Percentiles rank a stretch among this genome's conserved stretches.
These are phyloP conservation scores for fruit fly (Drosophila melanogaster) DNA, from an alignment of 1,140 invertebrate genomes.

Conservation along the genomic window DNA sequence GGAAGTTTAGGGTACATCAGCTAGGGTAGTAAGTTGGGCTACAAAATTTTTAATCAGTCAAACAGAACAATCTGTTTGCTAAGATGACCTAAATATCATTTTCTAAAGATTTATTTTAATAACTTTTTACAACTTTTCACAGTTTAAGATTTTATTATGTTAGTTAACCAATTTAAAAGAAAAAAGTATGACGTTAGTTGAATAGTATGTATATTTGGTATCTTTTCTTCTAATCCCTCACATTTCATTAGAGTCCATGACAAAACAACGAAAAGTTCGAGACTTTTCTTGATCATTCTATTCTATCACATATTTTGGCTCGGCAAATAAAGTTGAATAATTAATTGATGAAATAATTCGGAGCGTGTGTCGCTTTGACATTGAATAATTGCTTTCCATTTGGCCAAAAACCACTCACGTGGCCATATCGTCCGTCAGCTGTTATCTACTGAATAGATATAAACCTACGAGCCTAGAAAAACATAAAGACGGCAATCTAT, in stretches of 20 bases:
- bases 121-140: no score
- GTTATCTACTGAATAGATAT: slow-evolving; percentile 14
- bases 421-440: slow-evolving; percentile 4
- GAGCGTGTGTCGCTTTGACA: slow-evolving; percentile 62
- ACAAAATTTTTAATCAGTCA: no score
- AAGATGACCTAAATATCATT: neutral
- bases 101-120: neutral
- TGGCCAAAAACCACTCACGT: slow-evolving; percentile 35
- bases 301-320: slow-evolving; percentile 3
- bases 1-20: slow-evolving; percentile 3
- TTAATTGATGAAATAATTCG: slow-evolving; percentile 81
- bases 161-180: no score
- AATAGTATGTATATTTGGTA: neutral
- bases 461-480: slow-evolving; percentile 32
- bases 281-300: slow-evolving; percentile 1
- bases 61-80: no score
- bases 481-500: slow-evolving; percentile 35
- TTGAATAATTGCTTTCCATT: slow-evolving; percentile 73
- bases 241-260: neutral
- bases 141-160: no score
- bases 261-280: neutral
- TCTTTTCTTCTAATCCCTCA: neutral
- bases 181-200: no score
- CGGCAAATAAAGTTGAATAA: slow-evolving; percentile 55
- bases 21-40: neutral